Evolutionary conservation across 2,888 invertebrate genomes (phyloP).

Genomic region (Acronicta psi): DNA sequence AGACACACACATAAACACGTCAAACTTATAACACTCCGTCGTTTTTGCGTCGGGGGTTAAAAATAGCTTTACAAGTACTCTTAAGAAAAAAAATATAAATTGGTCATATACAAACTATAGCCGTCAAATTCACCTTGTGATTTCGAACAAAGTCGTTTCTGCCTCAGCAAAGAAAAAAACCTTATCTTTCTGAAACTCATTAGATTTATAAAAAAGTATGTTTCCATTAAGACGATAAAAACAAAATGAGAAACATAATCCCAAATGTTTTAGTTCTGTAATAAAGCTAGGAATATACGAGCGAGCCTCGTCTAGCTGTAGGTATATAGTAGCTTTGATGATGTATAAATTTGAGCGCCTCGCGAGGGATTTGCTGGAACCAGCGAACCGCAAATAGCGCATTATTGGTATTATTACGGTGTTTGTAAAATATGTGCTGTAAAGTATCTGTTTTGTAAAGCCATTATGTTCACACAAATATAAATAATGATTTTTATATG

Average conservation of each 20-base stretch:
- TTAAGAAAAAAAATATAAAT: neutral
- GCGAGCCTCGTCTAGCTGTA: conserved; percentile 18
- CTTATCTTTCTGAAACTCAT: neutral
- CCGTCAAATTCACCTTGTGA: neutral
- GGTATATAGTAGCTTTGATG: conserved; percentile 43
- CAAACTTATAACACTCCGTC: too few relatives aligned
- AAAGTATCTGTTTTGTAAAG: conserved; percentile 17
- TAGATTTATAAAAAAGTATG: neutral
- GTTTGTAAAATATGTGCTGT: conserved; percentile 49
- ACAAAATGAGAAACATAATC: neutral
- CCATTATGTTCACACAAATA: conserved; percentile 13
- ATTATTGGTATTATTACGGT: conserved; percentile 51
- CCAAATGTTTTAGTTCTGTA: conserved; percentile 20
- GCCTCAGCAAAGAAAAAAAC: neutral
- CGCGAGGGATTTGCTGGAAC: conserved; percentile 55
- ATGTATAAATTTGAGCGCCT: conserved; percentile 56
- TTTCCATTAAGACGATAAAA: conserved; percentile 1
- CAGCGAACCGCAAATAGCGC: conserved; percentile 56
- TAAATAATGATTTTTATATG: conserved; percentile 4
- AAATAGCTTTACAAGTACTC: too few relatives aligned
- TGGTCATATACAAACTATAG: too few relatives aligned
- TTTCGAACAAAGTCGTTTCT: neutral
- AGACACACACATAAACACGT: too few relatives aligned
- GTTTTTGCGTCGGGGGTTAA: too few relatives aligned
- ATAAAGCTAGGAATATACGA: conserved; percentile 34